Evolutionary conservation across 2,113 vertebrate species (phyloP), one percentile per base, ranked within the genome.

Genomic region (Empidonax traillii): DNA sequence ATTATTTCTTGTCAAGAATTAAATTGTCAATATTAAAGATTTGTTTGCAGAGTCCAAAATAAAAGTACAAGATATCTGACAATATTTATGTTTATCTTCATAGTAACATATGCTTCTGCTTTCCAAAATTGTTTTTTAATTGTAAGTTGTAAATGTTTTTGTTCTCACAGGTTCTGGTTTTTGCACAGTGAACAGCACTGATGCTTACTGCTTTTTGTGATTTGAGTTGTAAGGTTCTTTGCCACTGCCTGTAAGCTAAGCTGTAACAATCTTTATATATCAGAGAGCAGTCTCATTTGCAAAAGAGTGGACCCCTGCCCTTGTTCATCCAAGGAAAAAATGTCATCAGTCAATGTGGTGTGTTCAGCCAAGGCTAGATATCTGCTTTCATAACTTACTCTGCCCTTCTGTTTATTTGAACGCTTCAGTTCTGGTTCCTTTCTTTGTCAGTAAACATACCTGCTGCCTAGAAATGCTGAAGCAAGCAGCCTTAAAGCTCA

Each of bases 381-480:
- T 0, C 0, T 63, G 10, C 52, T 72, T 16, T 55, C 1, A 0
- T 76, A 71, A 49, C 2, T 67, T 71, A 14, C 1, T 6, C 19
- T 55, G 12, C 15, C 12, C 18, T 14, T 75, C 6, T 19, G 3
- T 66, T 85, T 43, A 37, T 69, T 84, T 51, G 30, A 81, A 52
- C 37, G 41, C 35, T 49, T 76, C 19, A 46, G 0, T 72, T 90
- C 39, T 69, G 43, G 18, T 63, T 85, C 10, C 25, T 68, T 87
- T 63, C 14, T 53, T 52, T 68, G 35, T 63, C 44, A 81, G 39
- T 8, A 73, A 28, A 46, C 51, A 15, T 55, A 18, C 12, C 22
- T 63, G 25, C n/a, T 84, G 52, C 59, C 16, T 18, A 31, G 55
- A 33, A 94, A 8, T 43, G 51, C 49, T 74, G 35, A 66, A 37